Percentiles rank a stretch among this genome's conserved stretches.
These are phyloP conservation scores for Agapornis roseicollis DNA, from an alignment of 2,113 vertebrate genomes.

Conservation along the genomic window DNA sequence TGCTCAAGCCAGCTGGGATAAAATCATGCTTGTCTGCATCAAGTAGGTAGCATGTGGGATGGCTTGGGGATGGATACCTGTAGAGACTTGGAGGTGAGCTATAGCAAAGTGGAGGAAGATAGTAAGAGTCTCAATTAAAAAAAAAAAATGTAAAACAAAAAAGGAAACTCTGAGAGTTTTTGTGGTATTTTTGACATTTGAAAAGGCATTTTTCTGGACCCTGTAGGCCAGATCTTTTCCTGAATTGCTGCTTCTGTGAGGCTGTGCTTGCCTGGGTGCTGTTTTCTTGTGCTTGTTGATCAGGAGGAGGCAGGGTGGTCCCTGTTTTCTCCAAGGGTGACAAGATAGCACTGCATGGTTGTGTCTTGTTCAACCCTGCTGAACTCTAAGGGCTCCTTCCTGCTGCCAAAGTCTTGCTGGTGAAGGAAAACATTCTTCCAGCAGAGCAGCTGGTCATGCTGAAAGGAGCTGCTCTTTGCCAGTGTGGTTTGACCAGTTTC, in stretches of 20 bases:
- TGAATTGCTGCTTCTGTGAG: not conserved
- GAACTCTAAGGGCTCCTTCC: not conserved
- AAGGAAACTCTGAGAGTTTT: not conserved
- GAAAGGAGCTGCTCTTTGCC: not conserved
- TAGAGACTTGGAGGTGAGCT: not conserved
- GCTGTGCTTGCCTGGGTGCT: not conserved
- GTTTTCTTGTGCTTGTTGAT: not conserved
- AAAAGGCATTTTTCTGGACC: not conserved
- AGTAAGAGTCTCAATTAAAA: not conserved
- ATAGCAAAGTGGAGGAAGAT: not conserved
- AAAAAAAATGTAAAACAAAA: not conserved
- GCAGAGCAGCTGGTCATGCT: rapidly evolving
- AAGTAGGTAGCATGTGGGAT: not conserved
- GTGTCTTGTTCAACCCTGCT: not conserved
- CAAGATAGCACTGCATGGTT: not conserved
- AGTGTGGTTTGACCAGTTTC: not conserved
- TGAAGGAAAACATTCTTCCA: not conserved
- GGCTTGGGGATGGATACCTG: not conserved
- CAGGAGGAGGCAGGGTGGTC: not conserved
- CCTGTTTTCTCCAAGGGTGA: not conserved
- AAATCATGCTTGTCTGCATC: not conserved
- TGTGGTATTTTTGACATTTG: not conserved
- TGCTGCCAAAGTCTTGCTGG: not conserved
- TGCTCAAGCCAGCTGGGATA: not conserved
- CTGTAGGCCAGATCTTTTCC: not conserved